These are phyloP conservation scores for Athrips mouffetella DNA, from an alignment of 2,888 invertebrate species.

Conservation along the genomic window DNA sequence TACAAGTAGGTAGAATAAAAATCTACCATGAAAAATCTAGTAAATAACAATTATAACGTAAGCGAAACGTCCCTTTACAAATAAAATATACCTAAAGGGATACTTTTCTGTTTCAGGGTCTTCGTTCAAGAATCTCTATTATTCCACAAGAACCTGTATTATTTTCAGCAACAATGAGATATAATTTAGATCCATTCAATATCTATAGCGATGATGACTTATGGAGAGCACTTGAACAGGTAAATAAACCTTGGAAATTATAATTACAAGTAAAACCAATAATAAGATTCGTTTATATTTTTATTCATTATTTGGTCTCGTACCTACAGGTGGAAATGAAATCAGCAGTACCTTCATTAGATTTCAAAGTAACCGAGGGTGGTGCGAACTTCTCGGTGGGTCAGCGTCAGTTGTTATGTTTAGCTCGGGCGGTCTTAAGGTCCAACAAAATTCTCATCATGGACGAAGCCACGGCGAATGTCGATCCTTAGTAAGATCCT, in stretches of 20 bases:
- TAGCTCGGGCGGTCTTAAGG: constrained; percentile 87
- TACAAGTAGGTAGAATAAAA: constrained; percentile 55
- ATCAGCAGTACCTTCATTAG: constrained; percentile 80
- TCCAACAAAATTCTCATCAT: constrained; percentile 84
- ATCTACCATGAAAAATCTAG: not conserved
- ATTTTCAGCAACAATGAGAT: constrained; percentile 82
- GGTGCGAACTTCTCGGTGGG: constrained; percentile 89
- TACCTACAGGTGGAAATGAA: constrained; percentile 83
- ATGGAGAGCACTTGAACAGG: constrained; percentile 86
- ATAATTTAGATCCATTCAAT: constrained; percentile 87
- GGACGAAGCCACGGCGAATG: constrained; percentile 80
- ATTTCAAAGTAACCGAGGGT: constrained; percentile 84
- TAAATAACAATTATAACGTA: not conserved
- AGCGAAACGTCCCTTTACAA: not conserved
- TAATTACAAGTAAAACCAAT: not conserved
- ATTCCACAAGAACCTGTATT: constrained; percentile 91
- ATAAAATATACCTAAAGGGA: too few relatives aligned
- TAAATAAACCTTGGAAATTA: constrained; percentile 31
- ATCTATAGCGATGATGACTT: constrained; percentile 82
- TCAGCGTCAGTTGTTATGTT: constrained; percentile 87
- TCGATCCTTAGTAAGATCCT: constrained; percentile 77
- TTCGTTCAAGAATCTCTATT: constrained; percentile 81
- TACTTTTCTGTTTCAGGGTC: constrained; percentile 60
- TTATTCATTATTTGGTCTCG: not conserved
- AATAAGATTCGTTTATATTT: not conserved